Evolutionary conservation across 2,888 invertebrate species (phyloP).

Genomic region (Hirtodrosophila duncani): DNA sequence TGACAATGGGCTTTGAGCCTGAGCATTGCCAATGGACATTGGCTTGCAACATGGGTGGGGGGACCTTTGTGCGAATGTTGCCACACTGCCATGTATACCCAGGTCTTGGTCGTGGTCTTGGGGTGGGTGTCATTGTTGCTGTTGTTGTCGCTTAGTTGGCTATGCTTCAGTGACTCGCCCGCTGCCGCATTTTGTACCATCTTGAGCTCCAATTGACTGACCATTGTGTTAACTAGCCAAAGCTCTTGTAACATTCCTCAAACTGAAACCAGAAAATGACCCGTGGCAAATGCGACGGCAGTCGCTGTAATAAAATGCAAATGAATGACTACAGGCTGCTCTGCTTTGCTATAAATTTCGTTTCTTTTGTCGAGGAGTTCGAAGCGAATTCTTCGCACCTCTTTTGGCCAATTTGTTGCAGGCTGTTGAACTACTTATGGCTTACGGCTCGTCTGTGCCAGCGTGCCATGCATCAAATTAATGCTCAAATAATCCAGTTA

Average conservation of each 20-base stretch:
- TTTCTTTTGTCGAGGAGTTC: constrained; percentile 9
- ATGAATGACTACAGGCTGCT: constrained; percentile 53
- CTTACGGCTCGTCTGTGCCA: constrained; percentile 6
- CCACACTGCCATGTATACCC: constrained; percentile 28
- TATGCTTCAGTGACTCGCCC: constrained; percentile 51
- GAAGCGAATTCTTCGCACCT: constrained; percentile 61
- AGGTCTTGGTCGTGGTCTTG: not conserved
- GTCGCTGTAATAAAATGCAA: constrained; percentile 66
- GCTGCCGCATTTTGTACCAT: constrained; percentile 49
- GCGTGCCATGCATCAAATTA: constrained; percentile 62
- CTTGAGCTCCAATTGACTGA: constrained; percentile 52
- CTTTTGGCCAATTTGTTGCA: constrained; percentile 59
- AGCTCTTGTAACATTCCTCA: constrained; percentile 43
- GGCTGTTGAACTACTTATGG: constrained; percentile 7
- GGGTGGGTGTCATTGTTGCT: constrained; percentile 28
- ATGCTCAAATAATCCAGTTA: constrained; percentile 65
- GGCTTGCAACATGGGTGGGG: constrained; percentile 48
- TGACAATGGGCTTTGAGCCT: constrained; percentile 59
- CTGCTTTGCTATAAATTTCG: constrained; percentile 51
- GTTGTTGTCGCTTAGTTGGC: constrained; percentile 71
- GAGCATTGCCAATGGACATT: constrained; percentile 19
- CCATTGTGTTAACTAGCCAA: constrained; percentile 63
- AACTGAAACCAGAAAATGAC: constrained; percentile 65
- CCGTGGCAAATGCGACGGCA: constrained; percentile 63
- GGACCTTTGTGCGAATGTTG: constrained; percentile 43